Evolutionary conservation across 2,797 vertebrate genomes (phyloP).

Genomic region (Cossypha dichroa): DNA sequence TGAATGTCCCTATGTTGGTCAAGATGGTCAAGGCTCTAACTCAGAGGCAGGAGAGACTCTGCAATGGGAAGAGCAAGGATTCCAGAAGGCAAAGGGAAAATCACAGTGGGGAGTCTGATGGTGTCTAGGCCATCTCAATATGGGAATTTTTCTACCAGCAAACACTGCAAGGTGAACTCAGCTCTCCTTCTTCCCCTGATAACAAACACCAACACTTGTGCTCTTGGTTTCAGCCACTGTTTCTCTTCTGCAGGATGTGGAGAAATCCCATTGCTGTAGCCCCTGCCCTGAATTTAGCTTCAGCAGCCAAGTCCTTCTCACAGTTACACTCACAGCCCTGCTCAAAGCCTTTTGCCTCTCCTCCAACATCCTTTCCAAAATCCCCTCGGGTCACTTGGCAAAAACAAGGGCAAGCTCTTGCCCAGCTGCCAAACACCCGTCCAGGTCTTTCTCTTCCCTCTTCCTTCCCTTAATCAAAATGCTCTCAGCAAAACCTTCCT

Average conservation of each 20-base stretch:
- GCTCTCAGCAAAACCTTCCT: not conserved
- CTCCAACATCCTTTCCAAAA: not conserved
- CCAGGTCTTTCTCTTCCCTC: not conserved
- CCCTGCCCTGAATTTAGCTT: accelerated
- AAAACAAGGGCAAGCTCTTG: not conserved
- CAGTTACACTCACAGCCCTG: not conserved
- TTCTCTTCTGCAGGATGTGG: not conserved
- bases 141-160: not conserved
- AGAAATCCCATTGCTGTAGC: not conserved
- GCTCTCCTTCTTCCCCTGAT: not conserved
- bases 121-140: not conserved
- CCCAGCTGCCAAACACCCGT: not conserved
- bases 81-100: not conserved
- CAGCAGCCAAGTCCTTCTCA: not conserved
- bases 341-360: not conserved
- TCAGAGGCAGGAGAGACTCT: not conserved
- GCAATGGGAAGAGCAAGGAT: not conserved
- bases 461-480: not conserved
- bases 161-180: not conserved
- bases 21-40: not conserved
- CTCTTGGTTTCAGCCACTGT: not conserved
- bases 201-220: not conserved
- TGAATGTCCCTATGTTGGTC: accelerated
- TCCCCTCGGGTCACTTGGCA: not conserved
- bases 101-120: not conserved